These are phyloP conservation scores for Vireo altiloquus DNA, from an alignment of 2,113 vertebrate species.

Conservation along the genomic window DNA sequence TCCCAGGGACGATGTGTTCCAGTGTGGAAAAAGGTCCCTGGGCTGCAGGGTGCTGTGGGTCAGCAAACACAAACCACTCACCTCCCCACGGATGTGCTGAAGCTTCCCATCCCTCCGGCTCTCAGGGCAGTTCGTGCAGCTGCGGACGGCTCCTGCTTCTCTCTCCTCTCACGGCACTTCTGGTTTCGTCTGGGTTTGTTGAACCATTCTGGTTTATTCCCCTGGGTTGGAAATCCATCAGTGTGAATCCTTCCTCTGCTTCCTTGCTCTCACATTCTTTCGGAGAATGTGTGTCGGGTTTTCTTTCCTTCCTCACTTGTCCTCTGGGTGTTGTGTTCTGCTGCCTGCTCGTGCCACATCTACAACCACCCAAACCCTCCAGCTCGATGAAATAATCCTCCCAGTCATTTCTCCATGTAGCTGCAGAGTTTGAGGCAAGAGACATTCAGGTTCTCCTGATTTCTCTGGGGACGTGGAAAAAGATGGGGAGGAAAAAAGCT, in stretches of 20 bases:
- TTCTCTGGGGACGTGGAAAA: not conserved
- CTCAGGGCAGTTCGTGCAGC: not conserved
- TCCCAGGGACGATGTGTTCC: not conserved
- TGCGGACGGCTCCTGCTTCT: not conserved
- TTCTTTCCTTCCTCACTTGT: not conserved
- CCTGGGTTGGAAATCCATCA: not conserved
- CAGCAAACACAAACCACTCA: not conserved
- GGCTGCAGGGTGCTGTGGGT: not conserved
- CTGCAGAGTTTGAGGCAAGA: not conserved
- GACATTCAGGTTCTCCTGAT: not conserved
- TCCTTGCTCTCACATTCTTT: not conserved
- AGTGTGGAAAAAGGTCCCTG: not conserved
- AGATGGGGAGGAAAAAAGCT: not conserved
- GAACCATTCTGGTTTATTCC: not conserved
- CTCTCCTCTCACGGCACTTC: not conserved
- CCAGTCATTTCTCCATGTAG: not conserved
- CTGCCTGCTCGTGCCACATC: not conserved
- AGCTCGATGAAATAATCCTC: not conserved
- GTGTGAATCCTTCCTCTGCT: not conserved
- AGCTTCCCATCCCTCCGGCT: not conserved
- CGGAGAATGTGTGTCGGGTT: not conserved
- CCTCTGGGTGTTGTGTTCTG: constrained; percentile 5
- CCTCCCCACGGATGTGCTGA: not conserved
- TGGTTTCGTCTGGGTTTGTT: not conserved
- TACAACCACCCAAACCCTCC: not conserved